phyloP scores from a whole-genome alignment of 23 tunicate genomes.

The Corella eumyota region DNA sequence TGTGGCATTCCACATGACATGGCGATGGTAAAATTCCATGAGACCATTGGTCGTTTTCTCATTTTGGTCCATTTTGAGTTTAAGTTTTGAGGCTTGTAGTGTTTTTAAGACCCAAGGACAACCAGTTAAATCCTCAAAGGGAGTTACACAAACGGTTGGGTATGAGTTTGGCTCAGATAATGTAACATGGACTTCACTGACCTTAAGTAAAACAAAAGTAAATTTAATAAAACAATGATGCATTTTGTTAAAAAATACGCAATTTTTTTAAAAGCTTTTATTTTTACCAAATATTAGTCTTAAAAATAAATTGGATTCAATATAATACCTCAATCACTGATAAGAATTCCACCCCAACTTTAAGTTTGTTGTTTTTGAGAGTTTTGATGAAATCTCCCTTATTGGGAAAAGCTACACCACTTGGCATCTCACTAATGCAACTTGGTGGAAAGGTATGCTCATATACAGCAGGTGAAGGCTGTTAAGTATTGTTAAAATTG shows the following conservation, averaged over 20 bases:
- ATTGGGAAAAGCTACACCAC: conserved; percentile 95
- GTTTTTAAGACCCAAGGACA: conserved; percentile 97
- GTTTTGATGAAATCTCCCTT: conserved; percentile 84
- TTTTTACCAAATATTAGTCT: neutral
- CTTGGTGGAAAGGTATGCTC: conserved; percentile 91
- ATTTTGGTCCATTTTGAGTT: conserved; percentile 87
- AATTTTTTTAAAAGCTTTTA: neutral
- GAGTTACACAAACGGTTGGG: conserved; percentile 93
- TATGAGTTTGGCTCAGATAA: conserved; percentile 51
- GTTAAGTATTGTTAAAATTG: too few relatives aligned
- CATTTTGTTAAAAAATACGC: neutral
- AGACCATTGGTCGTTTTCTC: conserved; percentile 84
- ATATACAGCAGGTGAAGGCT: conserved; percentile 90
- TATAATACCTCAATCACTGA: conserved; percentile 60
- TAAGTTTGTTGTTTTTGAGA: conserved; percentile 50
- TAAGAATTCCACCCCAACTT: conserved; percentile 72
- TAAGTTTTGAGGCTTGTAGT: conserved; percentile 73
- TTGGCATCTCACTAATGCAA: conserved; percentile 95
- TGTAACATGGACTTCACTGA: conserved; percentile 88
- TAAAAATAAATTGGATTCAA: neutral
- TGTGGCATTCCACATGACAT: conserved; percentile 92
- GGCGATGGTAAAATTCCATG: conserved; percentile 59
- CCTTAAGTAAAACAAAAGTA: conserved; percentile 46
- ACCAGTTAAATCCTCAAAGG: conserved; percentile 87
- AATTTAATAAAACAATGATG: neutral